A percentile compares a stretch with the other conserved stretches of the same genome.
Conservation (phyloP, 2,113 vertebrate species). For the Pundamilia nyererei region DNA sequence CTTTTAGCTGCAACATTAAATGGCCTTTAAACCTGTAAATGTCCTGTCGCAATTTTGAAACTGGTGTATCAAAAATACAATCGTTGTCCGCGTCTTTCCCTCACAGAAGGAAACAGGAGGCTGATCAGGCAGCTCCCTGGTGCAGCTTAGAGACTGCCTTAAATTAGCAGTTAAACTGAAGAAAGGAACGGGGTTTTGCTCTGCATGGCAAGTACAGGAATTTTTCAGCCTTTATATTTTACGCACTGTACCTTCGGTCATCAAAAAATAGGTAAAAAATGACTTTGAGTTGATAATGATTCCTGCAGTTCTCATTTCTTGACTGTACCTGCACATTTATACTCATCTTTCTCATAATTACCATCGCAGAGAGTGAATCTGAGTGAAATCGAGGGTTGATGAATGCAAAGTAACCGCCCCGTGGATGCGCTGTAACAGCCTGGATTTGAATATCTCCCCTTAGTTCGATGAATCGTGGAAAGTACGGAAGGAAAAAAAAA, state of each 20-base stretch:
- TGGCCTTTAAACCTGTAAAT: slow-evolving; percentile 9
- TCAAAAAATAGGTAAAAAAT: not conserved
- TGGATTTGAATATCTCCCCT: not conserved
- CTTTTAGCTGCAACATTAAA: slow-evolving; percentile 19
- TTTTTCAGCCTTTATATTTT: not conserved
- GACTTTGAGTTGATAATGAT: not conserved
- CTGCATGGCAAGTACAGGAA: not conserved
- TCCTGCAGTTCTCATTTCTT: not conserved
- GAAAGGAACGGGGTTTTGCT: not conserved
- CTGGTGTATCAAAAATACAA: not conserved
- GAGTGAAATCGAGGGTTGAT: not conserved
- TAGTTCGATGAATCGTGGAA: not conserved
- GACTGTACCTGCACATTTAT: not conserved
- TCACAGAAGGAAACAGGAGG: not conserved
- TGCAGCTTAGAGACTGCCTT: not conserved
- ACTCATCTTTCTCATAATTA: not conserved
- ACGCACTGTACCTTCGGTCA: not conserved
- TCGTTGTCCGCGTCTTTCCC: not conserved
- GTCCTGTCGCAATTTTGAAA: not conserved
- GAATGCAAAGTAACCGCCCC: not conserved
- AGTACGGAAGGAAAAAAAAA: not conserved
- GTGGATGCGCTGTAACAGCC: not conserved
- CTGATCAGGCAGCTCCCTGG: not conserved
- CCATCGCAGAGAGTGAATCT: not conserved
- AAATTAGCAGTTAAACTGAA: not conserved